phyloP scores from a whole-genome alignment of 2,797 vertebrate genomes.

The Sylvia borin region DNA sequence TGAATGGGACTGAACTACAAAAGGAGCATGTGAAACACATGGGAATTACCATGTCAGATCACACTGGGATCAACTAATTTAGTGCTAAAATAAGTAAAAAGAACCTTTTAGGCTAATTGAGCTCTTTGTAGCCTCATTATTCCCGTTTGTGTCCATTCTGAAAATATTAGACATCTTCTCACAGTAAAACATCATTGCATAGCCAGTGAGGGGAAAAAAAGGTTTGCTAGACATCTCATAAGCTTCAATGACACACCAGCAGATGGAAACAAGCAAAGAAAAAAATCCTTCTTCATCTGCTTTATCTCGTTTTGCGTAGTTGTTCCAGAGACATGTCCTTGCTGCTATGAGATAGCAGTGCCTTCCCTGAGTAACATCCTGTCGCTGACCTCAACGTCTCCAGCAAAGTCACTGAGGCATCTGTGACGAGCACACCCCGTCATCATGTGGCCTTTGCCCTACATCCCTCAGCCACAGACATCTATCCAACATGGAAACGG shows the following conservation, averaged over 20 bases:
- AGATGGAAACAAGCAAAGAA: background rate
- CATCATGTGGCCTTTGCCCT: constrained; percentile 56
- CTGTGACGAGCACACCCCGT: constrained; percentile 46
- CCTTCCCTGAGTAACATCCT: constrained; percentile 51
- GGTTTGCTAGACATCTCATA: background rate
- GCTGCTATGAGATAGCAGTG: background rate
- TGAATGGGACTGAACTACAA: background rate
- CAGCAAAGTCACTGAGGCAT: constrained; percentile 25
- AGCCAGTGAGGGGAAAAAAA: background rate
- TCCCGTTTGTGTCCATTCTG: background rate
- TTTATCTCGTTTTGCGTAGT: background rate
- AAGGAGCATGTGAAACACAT: background rate
- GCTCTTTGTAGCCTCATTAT: background rate
- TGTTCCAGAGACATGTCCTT: background rate
- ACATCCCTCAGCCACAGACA: background rate
- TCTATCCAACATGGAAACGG: background rate
- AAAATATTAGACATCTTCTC: background rate
- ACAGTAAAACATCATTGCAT: background rate
- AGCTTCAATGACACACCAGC: background rate
- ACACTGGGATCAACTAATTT: background rate
- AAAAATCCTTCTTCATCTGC: background rate
- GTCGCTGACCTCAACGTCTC: constrained; percentile 42
- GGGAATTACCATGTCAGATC: background rate
- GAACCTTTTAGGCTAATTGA: background rate
- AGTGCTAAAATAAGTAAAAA: background rate